Base-by-base conservation (phyloP, 2,113 vertebrate genomes). In the Aviceda subcristata region DNA sequence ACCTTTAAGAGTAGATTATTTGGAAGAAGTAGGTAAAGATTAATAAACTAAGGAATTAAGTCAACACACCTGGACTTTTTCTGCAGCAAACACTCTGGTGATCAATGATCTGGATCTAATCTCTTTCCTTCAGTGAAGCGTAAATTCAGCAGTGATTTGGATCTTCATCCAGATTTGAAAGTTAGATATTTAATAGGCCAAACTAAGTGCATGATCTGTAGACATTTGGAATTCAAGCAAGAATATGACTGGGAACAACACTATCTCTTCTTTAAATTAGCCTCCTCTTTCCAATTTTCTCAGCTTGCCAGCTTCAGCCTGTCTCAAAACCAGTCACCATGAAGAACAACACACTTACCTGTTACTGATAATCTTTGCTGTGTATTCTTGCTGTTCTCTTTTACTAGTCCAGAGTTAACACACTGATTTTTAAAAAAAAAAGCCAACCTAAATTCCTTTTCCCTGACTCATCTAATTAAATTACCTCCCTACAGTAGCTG, bases 11-110 rank as follows among this genome's bases (percentile, higher is more conserved):
- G 27, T 17, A 87, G 67, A 82, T 73, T 90, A 85, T 75, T 93
- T 90, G 69, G 34, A 88, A 90, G 66, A 80, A 88, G 41, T 66
- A 86, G 66, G 78, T 91, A 81, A 92, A 93, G 48, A 85, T 96
- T 96, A 92, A 90, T 91, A 81, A 94, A 87, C 74, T 87, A 91
- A 89, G 27, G 22, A 79, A 76, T 72, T 92, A 69, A 91, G n/a
- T 74, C 92, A 96, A 91, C 43, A 91, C 76, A 96, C 86, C 80
- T 93, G 85, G 77, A 48, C 34, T 92, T 92, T 71, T 84, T 81
- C 38, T 73, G n/a, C n/a, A 75, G 63, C 55, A 94, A 82, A 79
- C 50, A 56, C 23, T 73, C 30, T 29, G 17, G 43, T 87, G 90
- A 82, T 67, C 77, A 78, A 51, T 84, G 77, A 76, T 81, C 69